phyloP scores from a whole-genome alignment of 2,113 vertebrate genomes.

The Ploceus nigricollis region DNA sequence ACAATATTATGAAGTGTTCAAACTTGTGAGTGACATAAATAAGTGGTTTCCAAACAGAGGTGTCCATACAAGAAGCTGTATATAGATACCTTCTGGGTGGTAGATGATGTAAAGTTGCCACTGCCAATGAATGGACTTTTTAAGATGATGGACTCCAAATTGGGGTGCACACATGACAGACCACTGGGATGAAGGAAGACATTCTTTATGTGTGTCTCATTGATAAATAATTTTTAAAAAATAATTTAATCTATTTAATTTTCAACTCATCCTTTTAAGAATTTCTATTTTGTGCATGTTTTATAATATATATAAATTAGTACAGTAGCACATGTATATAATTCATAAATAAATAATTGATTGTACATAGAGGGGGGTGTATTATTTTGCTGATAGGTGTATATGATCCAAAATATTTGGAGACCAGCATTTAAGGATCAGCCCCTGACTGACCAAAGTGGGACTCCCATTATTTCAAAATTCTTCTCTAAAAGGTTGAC shows the following conservation, averaged over 20 bases:
- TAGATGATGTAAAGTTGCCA: not conserved
- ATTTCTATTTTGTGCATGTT: not conserved
- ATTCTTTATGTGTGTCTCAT: not conserved
- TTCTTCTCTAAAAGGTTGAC: not conserved
- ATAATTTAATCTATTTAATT: not conserved
- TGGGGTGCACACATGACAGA: not conserved
- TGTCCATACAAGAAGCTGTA: not conserved
- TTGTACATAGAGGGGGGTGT: not conserved
- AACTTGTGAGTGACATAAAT: not conserved
- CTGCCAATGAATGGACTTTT: not conserved
- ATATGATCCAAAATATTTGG: not conserved
- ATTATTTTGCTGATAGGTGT: not conserved
- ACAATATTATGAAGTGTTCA: not conserved
- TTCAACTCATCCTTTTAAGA: not conserved
- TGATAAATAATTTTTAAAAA: not conserved
- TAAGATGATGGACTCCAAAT: not conserved
- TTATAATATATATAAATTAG: not conserved
- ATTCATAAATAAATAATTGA: not conserved
- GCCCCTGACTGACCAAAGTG: not conserved
- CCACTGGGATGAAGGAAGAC: not conserved
- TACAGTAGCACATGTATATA: not conserved
- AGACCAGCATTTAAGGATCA: not conserved
- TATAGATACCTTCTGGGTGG: not conserved
- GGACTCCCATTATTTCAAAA: not conserved
- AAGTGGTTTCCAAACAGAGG: not conserved